Conservation (phyloP, 2,113 vertebrate genomes). For the Melanostigma gelatinosum region DNA sequence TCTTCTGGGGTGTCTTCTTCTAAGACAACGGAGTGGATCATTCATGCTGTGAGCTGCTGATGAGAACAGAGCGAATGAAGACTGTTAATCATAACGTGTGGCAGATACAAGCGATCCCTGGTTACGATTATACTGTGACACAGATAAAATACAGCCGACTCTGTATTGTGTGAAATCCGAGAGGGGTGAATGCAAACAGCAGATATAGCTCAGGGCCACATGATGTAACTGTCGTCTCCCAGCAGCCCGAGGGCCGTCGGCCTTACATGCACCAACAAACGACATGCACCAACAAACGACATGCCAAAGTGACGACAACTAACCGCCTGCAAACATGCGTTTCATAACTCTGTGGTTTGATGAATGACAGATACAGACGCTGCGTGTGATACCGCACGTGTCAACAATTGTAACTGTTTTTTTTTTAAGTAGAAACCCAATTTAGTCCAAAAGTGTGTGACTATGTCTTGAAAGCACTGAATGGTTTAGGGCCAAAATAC, state of each 20-base stretch:
- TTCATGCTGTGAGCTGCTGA: background rate
- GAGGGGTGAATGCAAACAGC: background rate
- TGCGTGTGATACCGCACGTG: background rate
- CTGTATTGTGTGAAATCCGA: background rate
- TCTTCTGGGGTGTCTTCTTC: too few relatives aligned
- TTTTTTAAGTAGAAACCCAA: background rate
- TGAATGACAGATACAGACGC: slow-evolving; percentile 5
- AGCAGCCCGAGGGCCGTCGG: background rate
- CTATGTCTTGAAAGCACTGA: background rate
- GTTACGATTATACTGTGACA: background rate
- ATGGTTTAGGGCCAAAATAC: too few relatives aligned
- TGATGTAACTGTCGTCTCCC: background rate
- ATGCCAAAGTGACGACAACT: background rate
- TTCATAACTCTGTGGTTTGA: slow-evolving; percentile 9
- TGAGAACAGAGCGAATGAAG: background rate
- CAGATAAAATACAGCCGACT: background rate
- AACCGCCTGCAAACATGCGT: background rate
- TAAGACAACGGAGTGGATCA: background rate
- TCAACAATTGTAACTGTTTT: background rate
- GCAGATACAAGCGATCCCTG: background rate
- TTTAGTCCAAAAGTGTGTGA: background rate
- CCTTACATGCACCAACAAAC: background rate
- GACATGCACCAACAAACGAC: background rate
- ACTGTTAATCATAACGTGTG: background rate
- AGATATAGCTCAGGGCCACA: background rate